Conservation (phyloP, 35 echinoderm and acorn worm genomes). For the Patiria miniata region DNA sequence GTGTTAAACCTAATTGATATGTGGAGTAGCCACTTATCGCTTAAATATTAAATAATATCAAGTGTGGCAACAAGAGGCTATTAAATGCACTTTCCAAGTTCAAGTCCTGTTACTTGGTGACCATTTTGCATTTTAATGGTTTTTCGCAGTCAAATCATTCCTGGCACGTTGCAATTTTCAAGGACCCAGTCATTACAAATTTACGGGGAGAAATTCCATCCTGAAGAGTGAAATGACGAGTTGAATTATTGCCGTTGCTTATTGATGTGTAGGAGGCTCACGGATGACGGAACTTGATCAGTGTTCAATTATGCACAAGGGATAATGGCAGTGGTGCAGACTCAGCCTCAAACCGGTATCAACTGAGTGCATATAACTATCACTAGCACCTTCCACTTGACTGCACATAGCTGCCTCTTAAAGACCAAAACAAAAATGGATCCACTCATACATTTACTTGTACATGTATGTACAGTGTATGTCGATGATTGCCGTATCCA, state of each 20-base stretch:
- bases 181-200: conserved; percentile 28
- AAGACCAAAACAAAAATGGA: conserved; percentile 12
- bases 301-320: conserved; percentile 33
- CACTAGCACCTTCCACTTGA: conserved; percentile 7
- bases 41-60: conserved; percentile 33
- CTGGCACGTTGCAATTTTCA: conserved; percentile 22
- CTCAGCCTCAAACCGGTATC: neutral
- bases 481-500: neutral
- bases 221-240: conserved; percentile 33
- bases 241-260: conserved; percentile 33
- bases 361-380: too few species aligned
- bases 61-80: conserved; percentile 27
- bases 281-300: conserved; percentile 26
- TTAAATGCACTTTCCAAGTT: conserved; percentile 26
- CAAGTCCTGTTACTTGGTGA: conserved; percentile 18
- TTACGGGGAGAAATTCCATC: conserved; percentile 18
- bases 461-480: too few species aligned
- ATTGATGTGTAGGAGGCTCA: conserved; percentile 26
- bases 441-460: neutral
- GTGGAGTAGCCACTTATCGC: conserved; percentile 26
- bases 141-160: conserved; percentile 31
- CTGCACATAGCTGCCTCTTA: conserved; percentile 24
- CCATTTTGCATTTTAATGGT: conserved; percentile 29
- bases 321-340: conserved; percentile 16
- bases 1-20: conserved; percentile 34